These are phyloP conservation scores for Girardinus metallicus DNA, from an alignment of 2,797 vertebrate genomes.

Conservation along the genomic window DNA sequence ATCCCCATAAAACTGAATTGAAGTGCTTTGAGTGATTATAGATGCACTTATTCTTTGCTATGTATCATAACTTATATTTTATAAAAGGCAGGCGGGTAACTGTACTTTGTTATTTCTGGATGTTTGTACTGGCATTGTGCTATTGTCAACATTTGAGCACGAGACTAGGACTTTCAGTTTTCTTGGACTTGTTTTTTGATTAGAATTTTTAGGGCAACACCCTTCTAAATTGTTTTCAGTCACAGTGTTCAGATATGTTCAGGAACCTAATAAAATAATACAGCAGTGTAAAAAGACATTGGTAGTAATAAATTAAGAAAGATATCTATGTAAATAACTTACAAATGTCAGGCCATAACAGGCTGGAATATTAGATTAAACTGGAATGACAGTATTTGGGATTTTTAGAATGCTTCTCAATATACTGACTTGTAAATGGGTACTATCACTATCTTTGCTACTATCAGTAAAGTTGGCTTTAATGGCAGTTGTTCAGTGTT, in stretches of 20 bases:
- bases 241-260: neutral
- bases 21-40: neutral
- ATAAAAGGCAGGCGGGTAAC: neutral
- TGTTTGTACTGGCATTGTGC: neutral
- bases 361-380: neutral
- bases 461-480: neutral
- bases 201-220: neutral
- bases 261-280: neutral
- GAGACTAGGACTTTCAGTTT: neutral
- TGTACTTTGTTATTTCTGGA: neutral
- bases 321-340: neutral
- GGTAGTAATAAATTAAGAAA: neutral
- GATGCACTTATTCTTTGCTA: neutral
- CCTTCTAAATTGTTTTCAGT: neutral
- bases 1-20: neutral
- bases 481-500: neutral
- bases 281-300: neutral
- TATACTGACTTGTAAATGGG: neutral
- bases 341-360: too few species aligned
- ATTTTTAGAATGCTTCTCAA: neutral
- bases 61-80: neutral
- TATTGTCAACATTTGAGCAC: neutral
- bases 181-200: neutral
- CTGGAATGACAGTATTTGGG: neutral
- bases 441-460: neutral